Conservation (phyloP, 2,888 invertebrate species). For the Syrista parreyssii region DNA sequence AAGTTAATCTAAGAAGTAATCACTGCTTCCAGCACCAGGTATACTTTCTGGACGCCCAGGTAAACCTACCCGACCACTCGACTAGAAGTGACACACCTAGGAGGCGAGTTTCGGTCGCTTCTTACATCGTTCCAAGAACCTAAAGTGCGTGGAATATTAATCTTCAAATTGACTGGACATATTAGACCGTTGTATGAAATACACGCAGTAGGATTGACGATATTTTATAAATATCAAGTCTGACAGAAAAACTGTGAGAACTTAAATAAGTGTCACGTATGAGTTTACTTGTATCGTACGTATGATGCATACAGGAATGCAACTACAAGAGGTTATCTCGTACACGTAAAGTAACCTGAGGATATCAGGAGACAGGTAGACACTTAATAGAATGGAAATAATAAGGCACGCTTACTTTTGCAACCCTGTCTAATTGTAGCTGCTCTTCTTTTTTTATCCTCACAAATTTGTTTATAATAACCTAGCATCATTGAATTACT, state of each 20-base stretch:
- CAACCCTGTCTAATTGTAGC: neutral
- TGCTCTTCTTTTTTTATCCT: neutral
- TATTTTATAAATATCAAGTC: neutral
- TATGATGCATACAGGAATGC: neutral
- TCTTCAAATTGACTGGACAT: neutral
- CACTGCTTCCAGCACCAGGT: neutral
- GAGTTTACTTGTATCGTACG: neutral
- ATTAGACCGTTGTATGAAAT: neutral
- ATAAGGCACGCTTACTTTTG: neutral
- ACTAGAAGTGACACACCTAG: neutral
- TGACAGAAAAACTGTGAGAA: neutral
- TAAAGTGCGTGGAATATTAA: neutral
- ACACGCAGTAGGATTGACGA: neutral
- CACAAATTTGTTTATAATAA: neutral
- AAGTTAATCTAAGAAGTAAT: neutral
- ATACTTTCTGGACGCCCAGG: neutral
- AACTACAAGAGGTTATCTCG: neutral
- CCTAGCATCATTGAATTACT: neutral
- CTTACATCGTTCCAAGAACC: neutral
- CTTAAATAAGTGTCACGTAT: neutral
- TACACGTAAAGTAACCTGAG: neutral
- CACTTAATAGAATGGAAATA: neutral
- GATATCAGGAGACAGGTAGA: neutral
- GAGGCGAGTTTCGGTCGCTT: neutral
- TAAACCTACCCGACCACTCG: neutral